These are phyloP conservation scores for Seriola dumerili DNA, from an alignment of 2,113 vertebrate genomes.

Conservation along the genomic window DNA sequence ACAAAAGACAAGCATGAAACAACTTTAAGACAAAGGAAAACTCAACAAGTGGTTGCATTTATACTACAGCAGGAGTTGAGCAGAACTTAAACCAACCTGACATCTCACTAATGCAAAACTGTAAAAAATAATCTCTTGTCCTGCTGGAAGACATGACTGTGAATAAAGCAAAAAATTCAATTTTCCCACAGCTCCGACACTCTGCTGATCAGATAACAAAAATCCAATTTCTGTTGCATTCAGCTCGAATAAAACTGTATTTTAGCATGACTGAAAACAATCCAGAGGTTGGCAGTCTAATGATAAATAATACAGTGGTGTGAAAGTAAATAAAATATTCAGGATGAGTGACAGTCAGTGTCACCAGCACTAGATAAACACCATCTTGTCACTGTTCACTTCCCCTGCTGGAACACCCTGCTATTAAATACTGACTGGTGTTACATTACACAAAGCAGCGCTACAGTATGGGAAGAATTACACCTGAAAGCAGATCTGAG, in stretches of 20 bases:
- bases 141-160: not conserved
- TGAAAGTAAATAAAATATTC: not conserved
- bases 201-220: conserved; percentile 14
- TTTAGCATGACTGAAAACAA: conserved; percentile 4
- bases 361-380: conserved; percentile 5
- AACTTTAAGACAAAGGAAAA: not conserved
- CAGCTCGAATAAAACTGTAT: not conserved
- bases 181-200: not conserved
- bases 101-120: not conserved
- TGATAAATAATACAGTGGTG: conserved; percentile 20
- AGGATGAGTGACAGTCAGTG: not conserved
- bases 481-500: not conserved
- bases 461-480: not conserved
- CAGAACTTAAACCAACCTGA: not conserved
- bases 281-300: not conserved
- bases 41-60: not conserved
- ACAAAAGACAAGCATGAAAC: not conserved
- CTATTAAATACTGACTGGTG: conserved; percentile 4
- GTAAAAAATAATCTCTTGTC: not conserved
- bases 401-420: conserved; percentile 1
- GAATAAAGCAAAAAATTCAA: not conserved
- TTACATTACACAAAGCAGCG: not conserved
- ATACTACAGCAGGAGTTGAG: not conserved
- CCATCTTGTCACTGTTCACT: conserved; percentile 4
- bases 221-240: conserved; percentile 1